These are phyloP conservation scores for Piaya cayana DNA, from an alignment of 2,113 vertebrate species.

Conservation along the genomic window DNA sequence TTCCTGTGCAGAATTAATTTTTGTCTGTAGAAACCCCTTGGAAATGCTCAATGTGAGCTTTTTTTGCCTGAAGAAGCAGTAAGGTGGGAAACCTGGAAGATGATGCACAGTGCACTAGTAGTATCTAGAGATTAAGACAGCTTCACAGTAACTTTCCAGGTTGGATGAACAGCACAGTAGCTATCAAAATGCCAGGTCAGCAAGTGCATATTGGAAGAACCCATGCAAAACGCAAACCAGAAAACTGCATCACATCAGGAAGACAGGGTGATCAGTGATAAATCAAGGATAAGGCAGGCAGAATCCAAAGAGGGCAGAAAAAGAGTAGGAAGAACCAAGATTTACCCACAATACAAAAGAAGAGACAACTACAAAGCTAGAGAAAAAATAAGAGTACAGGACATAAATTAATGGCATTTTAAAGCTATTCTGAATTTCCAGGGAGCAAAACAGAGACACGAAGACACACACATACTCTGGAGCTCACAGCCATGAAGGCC, in stretches of 20 bases:
- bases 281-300: background rate
- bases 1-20: background rate
- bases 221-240: background rate
- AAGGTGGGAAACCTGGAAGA: background rate
- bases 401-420: background rate
- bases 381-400: background rate
- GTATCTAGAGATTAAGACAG: background rate
- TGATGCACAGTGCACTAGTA: background rate
- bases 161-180: rapidly evolving
- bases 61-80: background rate
- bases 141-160: background rate
- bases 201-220: background rate
- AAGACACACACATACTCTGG: background rate
- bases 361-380: background rate
- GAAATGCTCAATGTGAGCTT: background rate
- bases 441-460: background rate
- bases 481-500: background rate
- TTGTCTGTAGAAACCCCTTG: background rate
- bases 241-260: background rate
- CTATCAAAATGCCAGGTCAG: background rate
- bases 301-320: background rate
- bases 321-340: background rate
- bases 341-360: background rate
- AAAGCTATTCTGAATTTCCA: background rate
- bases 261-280: background rate